Evolutionary conservation across 1,140 invertebrate genomes (phyloP).

Genomic region (Proctacanthus coquilletti): DNA sequence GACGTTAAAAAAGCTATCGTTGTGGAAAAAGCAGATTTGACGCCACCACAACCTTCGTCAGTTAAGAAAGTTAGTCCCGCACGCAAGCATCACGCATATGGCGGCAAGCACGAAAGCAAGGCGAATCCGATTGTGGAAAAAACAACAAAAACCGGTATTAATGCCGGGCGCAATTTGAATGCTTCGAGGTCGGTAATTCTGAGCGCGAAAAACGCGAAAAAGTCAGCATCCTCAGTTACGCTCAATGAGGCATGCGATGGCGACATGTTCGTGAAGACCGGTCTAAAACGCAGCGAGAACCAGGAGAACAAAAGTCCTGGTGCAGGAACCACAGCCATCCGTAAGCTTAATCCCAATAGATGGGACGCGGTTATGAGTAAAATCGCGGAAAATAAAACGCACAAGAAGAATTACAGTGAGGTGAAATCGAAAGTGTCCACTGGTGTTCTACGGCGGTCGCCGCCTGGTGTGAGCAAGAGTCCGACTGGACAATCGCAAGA

Average conservation of each 20-base stretch:
- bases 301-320: conserved; percentile 2
- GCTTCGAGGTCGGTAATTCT: no score
- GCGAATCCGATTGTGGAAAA: no score
- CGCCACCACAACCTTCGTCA: no score
- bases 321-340: conserved; percentile 7
- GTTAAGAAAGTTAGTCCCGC: conserved; percentile 18
- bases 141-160: no score
- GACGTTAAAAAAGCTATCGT: no score
- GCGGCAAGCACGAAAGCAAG: not conserved
- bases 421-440: conserved; percentile 61
- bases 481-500: not conserved
- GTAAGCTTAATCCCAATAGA: conserved; percentile 34
- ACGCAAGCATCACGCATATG: conserved; percentile 10
- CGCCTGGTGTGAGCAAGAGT: conserved; percentile 1
- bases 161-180: no score
- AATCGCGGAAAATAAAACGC: conserved; percentile 53
- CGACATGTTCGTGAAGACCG: no score
- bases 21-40: no score
- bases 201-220: no score
- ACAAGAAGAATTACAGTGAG: conserved; percentile 58
- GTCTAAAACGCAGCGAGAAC: no score
- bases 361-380: conserved; percentile 73
- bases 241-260: no score
- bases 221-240: no score
- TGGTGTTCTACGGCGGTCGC: conserved; percentile 7